Base-by-base conservation (phyloP, 2,888 invertebrate genomes). In the Calliopum simillimum region DNA sequence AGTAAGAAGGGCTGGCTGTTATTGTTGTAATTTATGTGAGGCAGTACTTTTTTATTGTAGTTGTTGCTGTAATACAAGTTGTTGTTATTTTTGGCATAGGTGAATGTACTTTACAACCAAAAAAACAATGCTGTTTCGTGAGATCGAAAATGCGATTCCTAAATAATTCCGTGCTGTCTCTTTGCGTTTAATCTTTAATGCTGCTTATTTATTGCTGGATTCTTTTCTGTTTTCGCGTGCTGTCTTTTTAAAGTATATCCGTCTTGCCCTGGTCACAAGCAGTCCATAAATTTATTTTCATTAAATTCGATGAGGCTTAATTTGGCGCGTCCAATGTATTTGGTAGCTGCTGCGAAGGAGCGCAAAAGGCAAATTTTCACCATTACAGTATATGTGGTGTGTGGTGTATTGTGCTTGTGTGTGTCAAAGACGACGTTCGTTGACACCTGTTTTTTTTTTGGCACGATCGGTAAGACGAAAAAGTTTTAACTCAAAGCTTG, bases 261-360 rank as follows among this genome's bases (percentile, higher is more conserved):
- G 41, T 16, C n/a, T 16, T 23, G 13, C 61, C 61, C 43, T n/a
- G 41, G 5, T 41, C 19, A 23, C 21, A 55, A 19, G 14, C 58
- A 64, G 25, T 49, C 55, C 65, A 76, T 76, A 61, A 76, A 76
- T 72, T 75, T 74, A 66, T 76, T 76, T 65, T 74, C 76, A 71
- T 75, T 76, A 67, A 76, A 76, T 68, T 76, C 74, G 73, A 76
- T 74, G 65, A 75, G 73, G 70, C 75, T 76, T 58, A 74, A 67
- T 63, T 74, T 68, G 61, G 72, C 68, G 65, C 76, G 75, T 53
- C 76, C 72, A 16, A 56, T 33, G 66, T 66, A 56, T 66, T 56
- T 66, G 64, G 51, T 43, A 23, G 68, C 49, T 41, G 59, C 51
- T 61, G 68, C 68, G 61, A 14, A 44, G 66, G 58, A 66, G 44